Evolutionary conservation across 2,113 vertebrate genomes (phyloP), one percentile per base, ranked within the genome.

Genomic region (Notiomystis cincta): DNA sequence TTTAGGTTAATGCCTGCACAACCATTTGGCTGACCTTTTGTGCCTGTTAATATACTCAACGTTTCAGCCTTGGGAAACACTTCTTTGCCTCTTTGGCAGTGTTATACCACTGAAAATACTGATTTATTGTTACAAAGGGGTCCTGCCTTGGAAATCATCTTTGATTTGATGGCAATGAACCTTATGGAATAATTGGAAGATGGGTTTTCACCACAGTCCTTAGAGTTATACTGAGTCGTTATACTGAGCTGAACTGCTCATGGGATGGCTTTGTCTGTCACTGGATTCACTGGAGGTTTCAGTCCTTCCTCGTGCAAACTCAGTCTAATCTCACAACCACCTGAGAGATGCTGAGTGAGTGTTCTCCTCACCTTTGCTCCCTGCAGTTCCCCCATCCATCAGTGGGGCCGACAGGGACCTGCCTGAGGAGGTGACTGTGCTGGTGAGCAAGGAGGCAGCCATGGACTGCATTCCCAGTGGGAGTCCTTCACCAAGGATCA

Each of bases 351-450:
- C 79, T 62, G 30, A 58, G 23, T 77, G 50, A 7, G 23, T 79
- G 22, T 54, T 94, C n/a, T 77, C 40, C 16, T 51, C 31, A 2
- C 10, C 11, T 56, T 82, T 82, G 67, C 40, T 81, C 22, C 60
- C 53, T 48, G 35, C 93, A 99, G 99, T 99, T 78, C 99, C 99
- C 2, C 99, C 99, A 1, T 96, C 97, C 35, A 98, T 99, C 91
- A 97, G 97, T 15, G 98, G 98, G 79, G 89, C 96, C 8, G 96
- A 96, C 3, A 62, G 93, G 2, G 98, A 99, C 57, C 57, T 98
- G 44, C 98, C 98, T 9, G 98, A 99, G 92, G 99, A 99, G 72
- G 96, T 99, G 70, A 99, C 98, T 0, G 98, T 99, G 64, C 96
- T 99, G 57, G 97, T 98, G 60, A 98, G 97, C 94, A 97, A 98